These are phyloP conservation scores for Pluvialis apricaria DNA, from an alignment of 2,113 vertebrate species.

Conservation along the genomic window DNA sequence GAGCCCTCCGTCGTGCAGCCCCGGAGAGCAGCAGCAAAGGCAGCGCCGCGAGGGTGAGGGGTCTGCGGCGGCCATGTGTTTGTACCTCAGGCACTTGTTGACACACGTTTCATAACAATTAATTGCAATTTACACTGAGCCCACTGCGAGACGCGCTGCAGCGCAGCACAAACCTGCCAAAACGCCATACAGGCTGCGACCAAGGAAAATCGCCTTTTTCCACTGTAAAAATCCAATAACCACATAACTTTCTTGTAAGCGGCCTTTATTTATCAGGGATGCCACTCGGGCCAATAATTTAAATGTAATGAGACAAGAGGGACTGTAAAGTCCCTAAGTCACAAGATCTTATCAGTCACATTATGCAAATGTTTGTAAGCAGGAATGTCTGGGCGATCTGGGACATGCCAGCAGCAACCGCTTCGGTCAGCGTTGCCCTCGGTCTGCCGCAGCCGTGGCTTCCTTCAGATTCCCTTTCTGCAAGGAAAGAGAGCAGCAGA, in stretches of 20 bases:
- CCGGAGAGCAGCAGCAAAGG: not conserved
- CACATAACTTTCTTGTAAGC: not conserved
- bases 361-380: not conserved
- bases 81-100: no score
- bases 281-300: not conserved
- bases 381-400: not conserved
- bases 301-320: not conserved
- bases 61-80: accelerated
- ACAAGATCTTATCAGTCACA: not conserved
- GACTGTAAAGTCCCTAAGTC: not conserved
- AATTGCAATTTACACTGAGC: not conserved
- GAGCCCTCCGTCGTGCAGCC: no score
- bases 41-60: accelerated
- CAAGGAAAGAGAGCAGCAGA: not conserved
- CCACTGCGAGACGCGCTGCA: accelerated
- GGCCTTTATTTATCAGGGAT: not conserved
- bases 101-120: accelerated
- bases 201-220: not conserved
- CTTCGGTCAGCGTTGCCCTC: not conserved
- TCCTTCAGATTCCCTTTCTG: not conserved
- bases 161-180: not conserved
- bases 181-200: accelerated
- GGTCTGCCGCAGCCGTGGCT: accelerated
- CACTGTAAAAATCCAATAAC: not conserved
- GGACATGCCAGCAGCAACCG: not conserved